Conservation (phyloP, 2,113 vertebrate genomes). For the Mesoclemmys tuberculata region DNA sequence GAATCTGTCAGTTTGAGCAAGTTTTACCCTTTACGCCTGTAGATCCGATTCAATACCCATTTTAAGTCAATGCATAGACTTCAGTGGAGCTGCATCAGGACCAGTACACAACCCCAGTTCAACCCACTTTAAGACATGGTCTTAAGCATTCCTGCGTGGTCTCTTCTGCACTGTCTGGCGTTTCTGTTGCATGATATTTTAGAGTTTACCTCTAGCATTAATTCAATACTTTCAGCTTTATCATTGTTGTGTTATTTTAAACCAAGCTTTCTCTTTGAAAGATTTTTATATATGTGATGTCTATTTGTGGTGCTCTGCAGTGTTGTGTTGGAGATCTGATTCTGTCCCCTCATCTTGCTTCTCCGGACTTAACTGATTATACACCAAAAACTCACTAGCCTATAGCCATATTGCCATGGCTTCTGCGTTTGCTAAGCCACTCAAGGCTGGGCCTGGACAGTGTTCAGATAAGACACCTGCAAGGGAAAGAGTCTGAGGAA, state of each 20-base stretch:
- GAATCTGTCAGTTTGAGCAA: background rate
- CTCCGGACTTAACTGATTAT: background rate
- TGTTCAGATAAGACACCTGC: background rate
- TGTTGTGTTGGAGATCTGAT: background rate
- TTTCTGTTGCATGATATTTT: background rate
- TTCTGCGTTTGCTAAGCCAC: background rate
- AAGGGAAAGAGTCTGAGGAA: background rate
- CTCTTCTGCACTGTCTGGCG: background rate
- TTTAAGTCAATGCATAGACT: background rate
- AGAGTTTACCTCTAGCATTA: background rate
- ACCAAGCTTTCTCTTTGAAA: background rate
- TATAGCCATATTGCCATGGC: background rate
- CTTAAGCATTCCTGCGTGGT: background rate
- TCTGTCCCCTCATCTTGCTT: background rate
- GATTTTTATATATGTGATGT: fast-evolving
- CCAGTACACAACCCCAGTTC: background rate
- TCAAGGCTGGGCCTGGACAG: background rate
- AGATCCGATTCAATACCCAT: background rate
- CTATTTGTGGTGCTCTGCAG: background rate
- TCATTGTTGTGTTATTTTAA: background rate
- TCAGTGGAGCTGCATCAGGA: fast-evolving
- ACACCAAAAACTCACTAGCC: background rate
- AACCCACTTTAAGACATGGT: background rate
- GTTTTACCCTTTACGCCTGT: background rate
- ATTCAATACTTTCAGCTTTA: background rate